Conservation (phyloP, 1,140 invertebrate genomes). For the Bombus breviceps region DNA sequence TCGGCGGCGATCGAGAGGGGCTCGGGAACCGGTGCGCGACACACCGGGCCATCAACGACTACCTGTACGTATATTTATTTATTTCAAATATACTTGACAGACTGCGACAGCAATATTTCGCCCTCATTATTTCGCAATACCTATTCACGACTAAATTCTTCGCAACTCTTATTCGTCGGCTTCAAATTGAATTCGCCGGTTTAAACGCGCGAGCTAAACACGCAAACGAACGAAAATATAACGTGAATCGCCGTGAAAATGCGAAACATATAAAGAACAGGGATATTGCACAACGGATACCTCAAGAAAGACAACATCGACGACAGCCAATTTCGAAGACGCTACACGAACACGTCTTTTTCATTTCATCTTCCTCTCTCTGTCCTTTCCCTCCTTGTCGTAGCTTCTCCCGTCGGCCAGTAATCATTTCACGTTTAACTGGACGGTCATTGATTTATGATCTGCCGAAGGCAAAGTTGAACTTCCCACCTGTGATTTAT, state of each 20-base stretch:
- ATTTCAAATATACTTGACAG: too few relatives aligned
- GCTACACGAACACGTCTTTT: conserved; percentile 5
- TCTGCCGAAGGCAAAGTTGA: conserved; percentile 69
- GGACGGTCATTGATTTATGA: conserved; percentile 73
- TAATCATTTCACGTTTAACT: conserved; percentile 71
- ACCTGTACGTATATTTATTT: too few relatives aligned
- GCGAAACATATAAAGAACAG: conserved; percentile 9
- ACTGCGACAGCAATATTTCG: too few relatives aligned
- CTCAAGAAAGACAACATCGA: conserved; percentile 49
- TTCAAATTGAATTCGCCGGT: too few relatives aligned
- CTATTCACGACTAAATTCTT: too few relatives aligned
- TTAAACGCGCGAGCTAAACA: too few relatives aligned
- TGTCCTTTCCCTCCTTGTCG: conserved; percentile 34
- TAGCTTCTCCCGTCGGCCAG: conserved; percentile 46
- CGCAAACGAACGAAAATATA: too few relatives aligned
- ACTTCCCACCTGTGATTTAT: conserved; percentile 72
- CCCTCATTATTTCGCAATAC: too few relatives aligned
- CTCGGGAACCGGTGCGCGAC: too few relatives aligned
- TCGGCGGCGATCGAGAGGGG: too few relatives aligned
- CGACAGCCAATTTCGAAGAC: conserved; percentile 64
- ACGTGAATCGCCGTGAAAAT: background rate
- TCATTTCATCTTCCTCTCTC: conserved; percentile 37
- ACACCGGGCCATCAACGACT: too few relatives aligned
- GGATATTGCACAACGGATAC: conserved; percentile 23
- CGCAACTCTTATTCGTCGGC: too few relatives aligned